Percentiles rank a stretch among this genome's conserved stretches.
Conservation (phyloP, 1,140 invertebrate species). For the Neodiprion lecontei region DNA sequence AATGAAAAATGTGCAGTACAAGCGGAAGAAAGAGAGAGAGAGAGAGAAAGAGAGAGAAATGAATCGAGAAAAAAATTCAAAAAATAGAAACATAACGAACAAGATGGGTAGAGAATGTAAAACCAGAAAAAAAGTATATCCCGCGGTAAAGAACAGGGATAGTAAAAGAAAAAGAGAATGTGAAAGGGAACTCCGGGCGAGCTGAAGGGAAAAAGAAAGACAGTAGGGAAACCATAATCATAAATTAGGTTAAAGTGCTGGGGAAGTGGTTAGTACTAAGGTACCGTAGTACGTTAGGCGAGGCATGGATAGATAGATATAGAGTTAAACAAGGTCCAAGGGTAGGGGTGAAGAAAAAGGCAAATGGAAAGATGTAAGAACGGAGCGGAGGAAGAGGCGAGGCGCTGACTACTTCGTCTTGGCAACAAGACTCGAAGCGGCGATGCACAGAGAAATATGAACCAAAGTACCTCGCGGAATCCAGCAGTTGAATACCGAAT, state of each 20-base stretch:
- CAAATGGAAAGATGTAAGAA: not conserved
- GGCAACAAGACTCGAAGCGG: not conserved
- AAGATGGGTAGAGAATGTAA: not conserved
- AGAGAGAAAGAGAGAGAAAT: slow-evolving; percentile 29
- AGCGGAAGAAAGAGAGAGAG: not conserved
- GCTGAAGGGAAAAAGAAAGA: slow-evolving; percentile 23
- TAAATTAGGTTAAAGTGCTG: slow-evolving; percentile 55
- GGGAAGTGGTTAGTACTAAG: slow-evolving; percentile 45
- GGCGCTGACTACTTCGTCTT: not conserved
- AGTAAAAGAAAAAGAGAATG: slow-evolving; percentile 24
- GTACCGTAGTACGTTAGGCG: not conserved
- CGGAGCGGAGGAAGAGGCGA: not conserved
- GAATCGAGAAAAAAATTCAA: slow-evolving; percentile 13
- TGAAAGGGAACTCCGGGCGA: slow-evolving; percentile 33
- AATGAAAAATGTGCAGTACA: too few species aligned
- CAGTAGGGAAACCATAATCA: slow-evolving; percentile 49
- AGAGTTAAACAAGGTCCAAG: not conserved
- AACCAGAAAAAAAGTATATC: slow-evolving; percentile 32
- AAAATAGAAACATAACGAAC: slow-evolving; percentile 16
- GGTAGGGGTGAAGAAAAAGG: not conserved
- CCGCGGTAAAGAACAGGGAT: slow-evolving; percentile 33
- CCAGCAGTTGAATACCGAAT: not conserved
- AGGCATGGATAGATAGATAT: slow-evolving; percentile 3
- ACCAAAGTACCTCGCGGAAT: not conserved
- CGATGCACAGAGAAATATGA: not conserved